phyloP scores from a whole-genome alignment of 2,113 vertebrate genomes.

The Gambusia holbrooki region DNA sequence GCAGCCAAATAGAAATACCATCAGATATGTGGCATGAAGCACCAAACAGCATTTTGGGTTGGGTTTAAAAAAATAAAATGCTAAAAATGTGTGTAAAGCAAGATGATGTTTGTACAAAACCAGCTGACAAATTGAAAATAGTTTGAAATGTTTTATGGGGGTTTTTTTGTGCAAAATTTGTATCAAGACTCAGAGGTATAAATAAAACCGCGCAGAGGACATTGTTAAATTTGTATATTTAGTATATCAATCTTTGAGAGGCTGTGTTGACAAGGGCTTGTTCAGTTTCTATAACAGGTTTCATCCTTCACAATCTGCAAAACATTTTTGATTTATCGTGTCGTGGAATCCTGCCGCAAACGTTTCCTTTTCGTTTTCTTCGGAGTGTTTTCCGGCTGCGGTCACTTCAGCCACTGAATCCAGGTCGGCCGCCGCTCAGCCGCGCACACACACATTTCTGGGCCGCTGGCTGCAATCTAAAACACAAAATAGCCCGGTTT shows the following conservation, averaged over 20 bases:
- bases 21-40: background rate
- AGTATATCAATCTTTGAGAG: background rate
- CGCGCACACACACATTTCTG: constrained; percentile 9
- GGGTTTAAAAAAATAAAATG: background rate
- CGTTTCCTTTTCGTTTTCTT: background rate
- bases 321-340: background rate
- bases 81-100: background rate
- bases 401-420: constrained; percentile 21
- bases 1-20: background rate
- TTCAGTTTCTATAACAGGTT: background rate
- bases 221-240: background rate
- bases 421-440: constrained; percentile 13
- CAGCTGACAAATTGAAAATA: background rate
- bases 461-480: constrained; percentile 23
- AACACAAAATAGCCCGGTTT: constrained; percentile 28
- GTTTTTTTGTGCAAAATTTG: background rate
- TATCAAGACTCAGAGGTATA: background rate
- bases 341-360: background rate
- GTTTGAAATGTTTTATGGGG: background rate
- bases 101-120: background rate
- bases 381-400: constrained; percentile 20
- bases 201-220: background rate
- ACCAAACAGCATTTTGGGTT: background rate
- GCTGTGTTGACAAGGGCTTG: background rate
- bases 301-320: constrained; percentile 1